Evolutionary conservation across 2,888 invertebrate genomes (phyloP), one percentile per base, ranked within the genome.

Genomic region (Parnassius mnemosyne): DNA sequence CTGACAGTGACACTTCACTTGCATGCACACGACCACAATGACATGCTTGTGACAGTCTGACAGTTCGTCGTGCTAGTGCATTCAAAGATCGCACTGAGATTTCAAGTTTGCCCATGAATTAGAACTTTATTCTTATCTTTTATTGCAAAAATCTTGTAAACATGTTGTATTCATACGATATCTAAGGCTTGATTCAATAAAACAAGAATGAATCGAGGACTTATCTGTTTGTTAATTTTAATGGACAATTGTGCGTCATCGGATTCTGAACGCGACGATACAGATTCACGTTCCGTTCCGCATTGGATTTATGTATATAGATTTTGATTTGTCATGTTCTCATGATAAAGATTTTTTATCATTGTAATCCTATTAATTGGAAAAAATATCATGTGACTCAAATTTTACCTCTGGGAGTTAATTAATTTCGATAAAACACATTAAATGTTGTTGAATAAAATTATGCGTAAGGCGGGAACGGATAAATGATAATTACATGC

Each of bases 101-200:
- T 61, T 53, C 57, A 58, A 64, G 74, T 71, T 61, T 65, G 78
- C 61, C 86, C 85, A 66, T 87, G 85, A 87, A 85, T 87, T 85
- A 85, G 84, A 85, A 81, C 83, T 79, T 70, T 64, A 70, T 67
- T 58, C 57, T 65, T 67, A 66, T 65, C 55, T 61, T 63, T 60
- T 51, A 66, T 63, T 61, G 53, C 59, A 64, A 64, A 63, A 60
- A 56, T 65, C 47, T 66, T 63, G 11, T 60, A 60, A 61, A 55
- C 53, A 44, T 9, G 50, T 20, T 25, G 34, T 44, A 7, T 10
- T 49, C 49, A 13, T 13, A 49, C 49, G 10, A 46, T 62, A 53
- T 44, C 56, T 43, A 51, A 54, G 11, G 49, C 9, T 34, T 55
- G 16, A 54, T 63, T 54, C 43, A 58, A 58, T 62, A 57, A 25